phyloP scores from a whole-genome alignment of 2,113 vertebrate species.

The Cacatua alba region DNA sequence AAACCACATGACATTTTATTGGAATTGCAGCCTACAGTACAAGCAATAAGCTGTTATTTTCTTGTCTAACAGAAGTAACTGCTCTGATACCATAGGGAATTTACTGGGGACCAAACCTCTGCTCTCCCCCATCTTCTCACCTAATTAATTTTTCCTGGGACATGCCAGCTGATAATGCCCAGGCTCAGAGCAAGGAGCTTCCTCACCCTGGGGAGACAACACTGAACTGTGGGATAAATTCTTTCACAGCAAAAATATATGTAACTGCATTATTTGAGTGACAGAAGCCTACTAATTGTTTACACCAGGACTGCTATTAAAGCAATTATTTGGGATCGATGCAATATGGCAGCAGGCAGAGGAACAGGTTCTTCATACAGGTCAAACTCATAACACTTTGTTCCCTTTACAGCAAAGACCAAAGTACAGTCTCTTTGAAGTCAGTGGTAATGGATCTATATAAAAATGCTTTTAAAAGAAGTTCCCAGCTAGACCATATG shows the following conservation, averaged over 20 bases:
- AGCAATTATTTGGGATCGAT: not conserved
- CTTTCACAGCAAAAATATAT: not conserved
- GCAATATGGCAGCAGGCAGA: not conserved
- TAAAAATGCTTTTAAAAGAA: not conserved
- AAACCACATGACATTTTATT: not conserved
- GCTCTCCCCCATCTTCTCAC: not conserved
- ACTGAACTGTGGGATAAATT: not conserved
- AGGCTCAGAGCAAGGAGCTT: not conserved
- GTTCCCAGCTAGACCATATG: not conserved
- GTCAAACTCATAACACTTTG: not conserved
- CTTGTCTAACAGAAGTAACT: not conserved
- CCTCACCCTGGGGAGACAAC: not conserved
- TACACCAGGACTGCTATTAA: not conserved
- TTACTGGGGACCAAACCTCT: not conserved
- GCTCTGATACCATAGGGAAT: not conserved
- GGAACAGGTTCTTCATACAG: not conserved
- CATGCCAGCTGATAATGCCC: rapidly evolving
- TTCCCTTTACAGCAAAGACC: not conserved
- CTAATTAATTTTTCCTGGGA: not conserved
- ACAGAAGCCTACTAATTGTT: not conserved
- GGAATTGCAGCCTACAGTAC: not conserved
- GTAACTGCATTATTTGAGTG: not conserved
- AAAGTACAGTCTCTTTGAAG: not conserved
- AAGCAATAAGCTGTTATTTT: not conserved
- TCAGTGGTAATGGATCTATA: not conserved